phyloP scores from a whole-genome alignment of 2,797 vertebrate genomes.

The Zalophus californianus region DNA sequence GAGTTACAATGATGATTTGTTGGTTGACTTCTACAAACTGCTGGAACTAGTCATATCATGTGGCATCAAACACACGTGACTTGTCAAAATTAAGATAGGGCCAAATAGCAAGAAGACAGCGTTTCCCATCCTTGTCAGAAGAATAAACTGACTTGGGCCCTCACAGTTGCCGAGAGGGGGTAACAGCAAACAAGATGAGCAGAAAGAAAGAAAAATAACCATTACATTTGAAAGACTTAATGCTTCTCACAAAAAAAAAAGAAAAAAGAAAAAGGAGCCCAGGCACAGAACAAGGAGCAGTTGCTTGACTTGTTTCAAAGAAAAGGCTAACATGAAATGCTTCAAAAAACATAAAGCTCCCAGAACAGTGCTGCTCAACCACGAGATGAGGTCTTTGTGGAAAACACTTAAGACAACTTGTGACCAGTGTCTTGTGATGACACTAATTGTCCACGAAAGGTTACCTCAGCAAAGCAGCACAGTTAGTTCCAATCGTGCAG shows the following conservation, averaged over 20 bases:
- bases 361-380: conserved; percentile 89
- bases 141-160: conserved; percentile 82
- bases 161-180: conserved; percentile 90
- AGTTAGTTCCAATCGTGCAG: conserved; percentile 94
- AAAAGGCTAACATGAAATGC: conserved; percentile 87
- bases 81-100: conserved; percentile 86
- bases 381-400: conserved; percentile 89
- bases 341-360: conserved; percentile 65
- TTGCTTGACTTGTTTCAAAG: conserved; percentile 81
- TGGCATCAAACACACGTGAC: conserved; percentile 86
- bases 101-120: conserved; percentile 87
- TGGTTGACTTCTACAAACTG: conserved; percentile 89
- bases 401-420: conserved; percentile 98
- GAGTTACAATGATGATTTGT: conserved; percentile 84
- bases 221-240: conserved; percentile 63
- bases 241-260: conserved; percentile 75
- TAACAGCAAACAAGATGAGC: conserved; percentile 63
- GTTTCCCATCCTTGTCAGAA: conserved; percentile 90
- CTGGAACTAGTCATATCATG: conserved; percentile 89
- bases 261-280: background rate
- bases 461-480: conserved; percentile 96
- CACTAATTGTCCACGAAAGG: conserved; percentile 99
- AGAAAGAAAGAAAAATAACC: conserved; percentile 73
- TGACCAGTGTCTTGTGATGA: conserved; percentile 95
- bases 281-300: conserved; percentile 66